Evolutionary conservation across 2,888 invertebrate genomes (phyloP).

Genomic region (Zhengitettix transpicula): DNA sequence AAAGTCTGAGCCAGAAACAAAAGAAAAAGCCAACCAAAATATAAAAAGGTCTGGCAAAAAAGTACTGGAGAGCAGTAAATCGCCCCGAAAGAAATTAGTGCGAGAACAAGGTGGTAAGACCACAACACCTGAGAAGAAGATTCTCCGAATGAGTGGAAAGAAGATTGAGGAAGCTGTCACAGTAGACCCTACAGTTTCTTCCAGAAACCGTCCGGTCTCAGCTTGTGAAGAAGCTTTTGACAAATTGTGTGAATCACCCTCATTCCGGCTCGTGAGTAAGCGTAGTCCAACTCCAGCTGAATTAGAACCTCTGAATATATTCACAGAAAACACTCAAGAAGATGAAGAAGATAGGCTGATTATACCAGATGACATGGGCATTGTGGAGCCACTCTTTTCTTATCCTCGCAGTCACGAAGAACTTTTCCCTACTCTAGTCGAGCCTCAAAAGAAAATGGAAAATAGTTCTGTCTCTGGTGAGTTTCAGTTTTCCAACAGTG

Average conservation of each 20-base stretch:
- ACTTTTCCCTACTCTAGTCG: slow-evolving; percentile 33
- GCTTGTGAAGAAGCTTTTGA: slow-evolving; percentile 31
- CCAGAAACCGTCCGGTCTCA: slow-evolving; percentile 11
- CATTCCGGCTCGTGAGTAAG: slow-evolving; percentile 29
- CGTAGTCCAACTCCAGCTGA: neutral
- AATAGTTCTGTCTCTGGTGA: too few species aligned
- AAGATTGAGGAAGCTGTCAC: too few species aligned
- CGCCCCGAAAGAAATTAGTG: too few species aligned
- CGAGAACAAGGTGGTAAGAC: too few species aligned
- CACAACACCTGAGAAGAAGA: too few species aligned
- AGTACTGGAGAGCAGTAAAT: too few species aligned
- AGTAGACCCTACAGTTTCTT: too few species aligned
- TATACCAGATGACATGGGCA: slow-evolving; percentile 27
- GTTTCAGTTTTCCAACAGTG: too few species aligned
- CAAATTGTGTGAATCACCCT: slow-evolving; percentile 31
- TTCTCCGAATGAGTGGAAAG: too few species aligned
- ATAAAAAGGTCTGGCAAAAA: too few species aligned
- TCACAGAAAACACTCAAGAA: slow-evolving; percentile 10
- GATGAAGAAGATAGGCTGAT: slow-evolving; percentile 32
- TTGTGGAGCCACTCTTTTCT: slow-evolving; percentile 31
- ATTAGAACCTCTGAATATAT: neutral
- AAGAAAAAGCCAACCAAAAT: too few species aligned
- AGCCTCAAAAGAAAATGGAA: neutral
- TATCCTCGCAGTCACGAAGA: slow-evolving; percentile 27
- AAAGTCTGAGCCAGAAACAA: too few species aligned